Evolutionary conservation across 2,888 invertebrate genomes (phyloP).

Genomic region (Oscheius sp.): DNA sequence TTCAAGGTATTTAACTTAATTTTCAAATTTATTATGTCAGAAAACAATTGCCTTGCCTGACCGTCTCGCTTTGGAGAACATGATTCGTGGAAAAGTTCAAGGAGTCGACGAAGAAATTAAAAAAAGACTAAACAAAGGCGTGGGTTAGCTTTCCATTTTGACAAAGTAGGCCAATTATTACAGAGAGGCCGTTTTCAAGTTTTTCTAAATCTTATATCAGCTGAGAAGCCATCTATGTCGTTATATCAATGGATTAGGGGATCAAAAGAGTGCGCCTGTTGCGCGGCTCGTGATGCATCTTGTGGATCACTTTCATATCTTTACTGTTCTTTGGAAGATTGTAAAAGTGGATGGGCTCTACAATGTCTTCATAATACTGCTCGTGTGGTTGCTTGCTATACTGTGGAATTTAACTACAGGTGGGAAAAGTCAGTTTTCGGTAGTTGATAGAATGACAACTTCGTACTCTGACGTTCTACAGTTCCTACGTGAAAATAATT

Average conservation of each 20-base stretch:
- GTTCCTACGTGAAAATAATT: conserved; percentile 65
- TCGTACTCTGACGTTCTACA: conserved; percentile 57
- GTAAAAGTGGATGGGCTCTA: conserved; percentile 69
- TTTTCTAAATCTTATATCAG: conserved; percentile 66
- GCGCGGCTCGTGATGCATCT: conserved; percentile 5
- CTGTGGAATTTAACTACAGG: conserved; percentile 67
- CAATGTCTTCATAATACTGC: conserved; percentile 69
- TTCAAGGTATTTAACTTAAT: conserved; percentile 37
- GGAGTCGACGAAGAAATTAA: conserved; percentile 68
- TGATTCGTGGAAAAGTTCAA: conserved; percentile 65
- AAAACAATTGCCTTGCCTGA: conserved; percentile 60
- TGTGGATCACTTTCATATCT: conserved; percentile 41
- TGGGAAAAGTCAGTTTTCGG: not conserved
- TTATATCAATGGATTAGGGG: conserved; percentile 65
- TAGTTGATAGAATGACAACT: conserved; percentile 63
- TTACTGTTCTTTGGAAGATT: conserved; percentile 67
- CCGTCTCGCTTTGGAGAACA: conserved; percentile 54
- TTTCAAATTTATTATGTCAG: conserved; percentile 20
- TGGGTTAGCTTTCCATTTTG: conserved; percentile 12
- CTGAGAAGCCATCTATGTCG: conserved; percentile 63
- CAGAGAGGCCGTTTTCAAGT: conserved; percentile 70
- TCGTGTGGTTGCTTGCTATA: conserved; percentile 65
- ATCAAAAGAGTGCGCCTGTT: conserved; percentile 46
- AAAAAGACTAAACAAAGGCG: conserved; percentile 54
- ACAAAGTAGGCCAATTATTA: conserved; percentile 29